Evolutionary conservation across 2,888 invertebrate species (phyloP).

Genomic region (Cryptocephalus primarius): DNA sequence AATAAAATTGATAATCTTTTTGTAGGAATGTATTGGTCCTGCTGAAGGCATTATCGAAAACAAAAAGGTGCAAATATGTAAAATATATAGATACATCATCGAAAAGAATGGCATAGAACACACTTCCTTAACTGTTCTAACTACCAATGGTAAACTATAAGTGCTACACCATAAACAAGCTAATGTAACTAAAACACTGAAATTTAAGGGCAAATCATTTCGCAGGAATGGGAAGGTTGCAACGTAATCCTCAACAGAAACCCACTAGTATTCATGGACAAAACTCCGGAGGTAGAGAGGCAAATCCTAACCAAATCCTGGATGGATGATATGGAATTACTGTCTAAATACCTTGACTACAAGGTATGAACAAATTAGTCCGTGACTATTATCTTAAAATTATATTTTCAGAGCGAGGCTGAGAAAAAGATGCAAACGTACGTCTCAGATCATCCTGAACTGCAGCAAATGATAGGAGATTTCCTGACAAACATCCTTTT

Average conservation of each 20-base stretch:
- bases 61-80: constrained; percentile 43
- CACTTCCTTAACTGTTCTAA: constrained; percentile 44
- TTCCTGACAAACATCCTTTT: constrained; percentile 48
- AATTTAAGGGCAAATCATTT: constrained; percentile 34
- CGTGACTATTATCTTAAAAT: background rate
- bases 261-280: constrained; percentile 36
- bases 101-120: constrained; percentile 44
- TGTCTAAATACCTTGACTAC: constrained; percentile 50
- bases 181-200: too few species aligned
- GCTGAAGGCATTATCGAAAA: constrained; percentile 43
- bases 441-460: constrained; percentile 44
- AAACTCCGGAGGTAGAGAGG: constrained; percentile 26
- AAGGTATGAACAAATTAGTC: constrained; percentile 36
- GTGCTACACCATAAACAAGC: background rate
- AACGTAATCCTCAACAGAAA: constrained; percentile 48
- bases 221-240: constrained; percentile 50
- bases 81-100: constrained; percentile 47
- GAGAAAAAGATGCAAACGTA: constrained; percentile 46
- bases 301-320: constrained; percentile 41
- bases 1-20: constrained; percentile 1
- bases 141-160: constrained; percentile 40
- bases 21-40: constrained; percentile 43
- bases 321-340: constrained; percentile 48
- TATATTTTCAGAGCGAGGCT: constrained; percentile 34
- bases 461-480: constrained; percentile 47